Evolutionary conservation across 2,888 invertebrate species (phyloP), one percentile per base, ranked within the genome.

Genomic region (Spodoptera exigua): DNA sequence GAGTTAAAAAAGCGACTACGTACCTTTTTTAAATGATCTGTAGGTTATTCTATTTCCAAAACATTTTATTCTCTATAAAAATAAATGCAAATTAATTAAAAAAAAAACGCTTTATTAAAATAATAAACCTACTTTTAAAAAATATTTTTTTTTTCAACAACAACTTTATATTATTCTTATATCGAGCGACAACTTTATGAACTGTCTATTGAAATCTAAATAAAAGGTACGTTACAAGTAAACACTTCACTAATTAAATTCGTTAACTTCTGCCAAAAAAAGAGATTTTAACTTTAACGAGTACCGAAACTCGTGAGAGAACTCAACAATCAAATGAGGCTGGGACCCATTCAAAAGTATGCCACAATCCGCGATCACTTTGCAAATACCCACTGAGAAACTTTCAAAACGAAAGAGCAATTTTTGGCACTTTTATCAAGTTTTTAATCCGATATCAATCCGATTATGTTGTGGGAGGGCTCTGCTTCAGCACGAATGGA

Each of bases 231-330:
- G 55, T 37, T 43, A 40, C 49, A 36, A n/a, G 60, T 37, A 70
- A 54, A 64, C 52, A 59, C 48, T 47, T 57, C 44, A 51, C 65
- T 74, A 61, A 73, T 73, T 70, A 66, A 73, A 62, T 74, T 60
- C 39, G 56, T 60, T 47, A 61, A 59, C 56, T 69, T 74, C 49
- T 58, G 61, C 55, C 70, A 66, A 74, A 62, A 62, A 73, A 70
- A 61, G 58, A 74, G 61, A 55, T 72, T 73, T 61, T 41, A 70
- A 70, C 65, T 65, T 70, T 65, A 65, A 74, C 70, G 65, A 72
- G 60, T 57, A 41, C 59, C 46, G 13, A 60, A 65, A 74, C 58
- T 72, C 70, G 57, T 51, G 56, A 40, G 61, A 51, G 55, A 60
- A 58, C 45, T 74, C 41, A 43, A 63, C 55, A 61, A 70, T 65